Evolutionary conservation across 1,140 invertebrate genomes (phyloP).

Genomic region (Oscheius sp.): DNA sequence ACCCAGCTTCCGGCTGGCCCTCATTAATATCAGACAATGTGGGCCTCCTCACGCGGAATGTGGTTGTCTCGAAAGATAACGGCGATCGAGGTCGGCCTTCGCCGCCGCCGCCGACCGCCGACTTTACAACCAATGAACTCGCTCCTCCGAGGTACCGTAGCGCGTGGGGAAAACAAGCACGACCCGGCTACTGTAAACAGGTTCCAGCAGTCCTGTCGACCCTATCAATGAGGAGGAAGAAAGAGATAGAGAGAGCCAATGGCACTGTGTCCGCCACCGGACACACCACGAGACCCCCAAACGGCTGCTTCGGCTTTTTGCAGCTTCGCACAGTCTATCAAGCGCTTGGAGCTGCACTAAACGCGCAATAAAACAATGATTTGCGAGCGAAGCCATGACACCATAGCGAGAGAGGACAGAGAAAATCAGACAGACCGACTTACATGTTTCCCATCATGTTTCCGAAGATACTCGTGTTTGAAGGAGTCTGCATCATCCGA

Average conservation of each 20-base stretch:
- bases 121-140: slow-evolving; percentile 14
- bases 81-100: slow-evolving; percentile 11
- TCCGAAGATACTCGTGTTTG: background rate
- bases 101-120: background rate
- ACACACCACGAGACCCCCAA: background rate
- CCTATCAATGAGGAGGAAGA: slow-evolving; percentile 4
- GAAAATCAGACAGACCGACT: background rate
- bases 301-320: background rate
- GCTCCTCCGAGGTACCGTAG: slow-evolving; percentile 8
- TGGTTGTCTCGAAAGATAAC: slow-evolving; percentile 12
- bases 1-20: background rate
- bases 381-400: background rate
- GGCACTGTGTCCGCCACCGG: background rate
- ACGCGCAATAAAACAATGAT: background rate
- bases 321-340: too few species aligned
- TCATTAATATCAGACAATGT: background rate
- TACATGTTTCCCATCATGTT: background rate
- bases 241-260: background rate
- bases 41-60: background rate
- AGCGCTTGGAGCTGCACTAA: background rate
- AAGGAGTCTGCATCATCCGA: background rate
- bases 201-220: background rate
- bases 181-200: slow-evolving; percentile 1
- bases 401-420: background rate
- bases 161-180: background rate